Base-by-base conservation (phyloP, 2,113 vertebrate genomes). In the Drymodes brunneopygia region DNA sequence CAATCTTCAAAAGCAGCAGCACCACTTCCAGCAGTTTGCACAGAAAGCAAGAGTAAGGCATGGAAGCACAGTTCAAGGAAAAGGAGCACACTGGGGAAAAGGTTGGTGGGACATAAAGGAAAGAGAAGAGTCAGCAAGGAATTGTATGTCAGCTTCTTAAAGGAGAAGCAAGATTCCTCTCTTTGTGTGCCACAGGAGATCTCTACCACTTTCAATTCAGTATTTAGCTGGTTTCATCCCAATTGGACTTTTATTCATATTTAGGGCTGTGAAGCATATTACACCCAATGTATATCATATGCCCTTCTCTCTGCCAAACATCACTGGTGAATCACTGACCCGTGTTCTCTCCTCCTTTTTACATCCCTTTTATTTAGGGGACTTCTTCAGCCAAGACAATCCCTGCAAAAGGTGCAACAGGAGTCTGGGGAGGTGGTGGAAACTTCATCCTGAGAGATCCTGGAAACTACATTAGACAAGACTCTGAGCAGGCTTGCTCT, bases 101-200 rank as follows among this genome's bases (percentile, higher is more conserved):
- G 2, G 0, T 1, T 33, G 35, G 47, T 38, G 73, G 51, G 42
- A 83, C 47, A 33, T 0, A 7, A 78, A 70, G 28, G 51, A 61
- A 88, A 73, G 47, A 64, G 47, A 64, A 64, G 31, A 66, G 29
- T 21, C 60, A 86, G 47, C 33, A 69, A 74, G 47, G 21, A 81
- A 77, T 25, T 1, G 4, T 51, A 42, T 0, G 1, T 27, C 31
- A 80, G 42, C 40, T 82, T 1, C 0, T n/a, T 51, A 44, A 25
- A 85, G 70, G 24, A 81, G 57, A 58, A 56, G 51, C 18, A 74
- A 20, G 40, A 28, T 31, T 74, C 77, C 36, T 75, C 51, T 66
- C 35, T 36, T n/a, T 50, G 18, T 27, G 77, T 6, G 36, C 23
- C 45, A 42, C 1, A 57, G n/a, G 22, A 56, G 31, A 64, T 8